Percentiles rank a stretch among this genome's conserved stretches.
Conservation (phyloP, 2,888 invertebrate species). For the Aphrophora alni region DNA sequence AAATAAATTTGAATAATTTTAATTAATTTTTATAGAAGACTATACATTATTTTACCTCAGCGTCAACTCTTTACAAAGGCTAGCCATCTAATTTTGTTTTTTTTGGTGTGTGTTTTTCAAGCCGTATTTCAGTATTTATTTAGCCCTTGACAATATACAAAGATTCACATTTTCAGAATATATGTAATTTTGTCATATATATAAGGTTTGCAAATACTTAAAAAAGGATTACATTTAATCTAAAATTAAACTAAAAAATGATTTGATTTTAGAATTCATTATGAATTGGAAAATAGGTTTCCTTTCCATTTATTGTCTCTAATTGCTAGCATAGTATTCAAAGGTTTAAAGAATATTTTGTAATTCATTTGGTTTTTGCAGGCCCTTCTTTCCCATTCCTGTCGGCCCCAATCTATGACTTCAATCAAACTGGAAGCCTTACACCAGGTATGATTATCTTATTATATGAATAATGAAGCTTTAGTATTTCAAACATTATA, state of each 20-base stretch:
- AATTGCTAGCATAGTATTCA: not conserved
- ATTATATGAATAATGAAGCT: not conserved
- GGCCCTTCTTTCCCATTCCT: constrained; percentile 62
- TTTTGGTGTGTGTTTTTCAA: no score
- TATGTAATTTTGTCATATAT: not conserved
- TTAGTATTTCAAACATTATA: not conserved
- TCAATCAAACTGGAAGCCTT: constrained; percentile 86
- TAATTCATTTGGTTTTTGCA: constrained; percentile 56
- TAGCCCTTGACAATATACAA: not conserved
- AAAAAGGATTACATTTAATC: not conserved
- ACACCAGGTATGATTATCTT: constrained; percentile 68
- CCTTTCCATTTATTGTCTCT: not conserved
- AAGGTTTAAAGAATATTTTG: constrained; percentile 31
- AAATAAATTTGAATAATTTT: no score
- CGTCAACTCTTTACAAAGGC: no score
- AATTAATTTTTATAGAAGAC: no score
- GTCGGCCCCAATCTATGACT: constrained; percentile 78
- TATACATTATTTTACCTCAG: no score
- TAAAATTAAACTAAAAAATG: not conserved
- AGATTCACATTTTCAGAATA: not conserved
- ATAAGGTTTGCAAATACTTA: no score
- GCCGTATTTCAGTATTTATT: no score
- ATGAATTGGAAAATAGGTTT: not conserved
- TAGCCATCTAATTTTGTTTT: no score
- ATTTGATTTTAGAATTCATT: not conserved